A percentile compares a stretch with the other conserved stretches of the same genome.
These are phyloP conservation scores for Nixonia krombeini DNA, from an alignment of 1,140 invertebrate species.

Conservation along the genomic window DNA sequence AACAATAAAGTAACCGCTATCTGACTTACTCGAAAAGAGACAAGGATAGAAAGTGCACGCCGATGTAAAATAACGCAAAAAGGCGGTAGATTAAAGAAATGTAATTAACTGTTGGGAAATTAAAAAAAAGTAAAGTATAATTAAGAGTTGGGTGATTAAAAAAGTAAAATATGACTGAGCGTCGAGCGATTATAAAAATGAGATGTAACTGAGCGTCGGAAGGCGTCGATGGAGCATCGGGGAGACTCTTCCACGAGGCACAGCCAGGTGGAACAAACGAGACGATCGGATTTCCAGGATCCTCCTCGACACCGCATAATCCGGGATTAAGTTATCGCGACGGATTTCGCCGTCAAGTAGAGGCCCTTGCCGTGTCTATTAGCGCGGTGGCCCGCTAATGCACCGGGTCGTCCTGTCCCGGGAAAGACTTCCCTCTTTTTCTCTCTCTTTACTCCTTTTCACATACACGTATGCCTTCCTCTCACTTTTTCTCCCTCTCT, in stretches of 20 bases:
- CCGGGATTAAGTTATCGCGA: constrained; percentile 67
- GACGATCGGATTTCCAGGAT: constrained; percentile 56
- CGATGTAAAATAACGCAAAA: no score
- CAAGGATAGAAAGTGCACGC: no score
- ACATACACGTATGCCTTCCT: constrained; percentile 67
- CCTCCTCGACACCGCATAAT: constrained; percentile 53
- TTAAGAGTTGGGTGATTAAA: no score
- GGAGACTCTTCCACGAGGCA: constrained; percentile 3
- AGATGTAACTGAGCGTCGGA: no score
- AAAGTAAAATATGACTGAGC: no score
- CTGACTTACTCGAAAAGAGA: no score
- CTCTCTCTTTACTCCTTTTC: constrained; percentile 38
- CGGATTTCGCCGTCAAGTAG: constrained; percentile 66
- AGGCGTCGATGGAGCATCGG: no score
- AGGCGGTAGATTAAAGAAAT: no score
- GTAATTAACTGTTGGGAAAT: no score
- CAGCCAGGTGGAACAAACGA: constrained; percentile 43
- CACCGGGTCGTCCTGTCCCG: constrained; percentile 11
- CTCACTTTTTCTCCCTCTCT: constrained; percentile 9
- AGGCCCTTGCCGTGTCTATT: constrained; percentile 52
- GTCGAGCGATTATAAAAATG: no score
- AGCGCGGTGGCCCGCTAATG: constrained; percentile 30
- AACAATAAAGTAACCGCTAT: no score
- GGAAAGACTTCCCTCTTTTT: constrained; percentile 6
- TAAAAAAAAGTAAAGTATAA: no score